A percentile compares a stretch with the other conserved stretches of the same genome.
These are phyloP conservation scores for Drosophila prostipennis DNA, from an alignment of 2,888 invertebrate genomes.

Conservation along the genomic window DNA sequence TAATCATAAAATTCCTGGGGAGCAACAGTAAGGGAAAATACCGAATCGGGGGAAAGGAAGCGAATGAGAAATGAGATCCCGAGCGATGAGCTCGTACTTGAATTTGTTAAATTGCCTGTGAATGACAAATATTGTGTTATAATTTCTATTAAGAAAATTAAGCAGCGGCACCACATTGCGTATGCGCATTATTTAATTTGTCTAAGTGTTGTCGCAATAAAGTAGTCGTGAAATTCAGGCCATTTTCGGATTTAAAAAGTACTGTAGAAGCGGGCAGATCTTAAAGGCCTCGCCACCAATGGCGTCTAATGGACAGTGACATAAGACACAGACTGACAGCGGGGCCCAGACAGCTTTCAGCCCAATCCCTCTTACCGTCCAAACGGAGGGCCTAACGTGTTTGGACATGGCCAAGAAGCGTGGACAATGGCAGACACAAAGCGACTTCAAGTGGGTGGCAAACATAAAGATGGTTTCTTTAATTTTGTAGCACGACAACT, in stretches of 20 bases:
- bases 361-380: conserved; percentile 40
- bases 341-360: conserved; percentile 38
- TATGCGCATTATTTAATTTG: conserved; percentile 75
- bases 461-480: conserved; percentile 44
- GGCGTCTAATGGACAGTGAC: conserved; percentile 72
- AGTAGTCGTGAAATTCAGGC: conserved; percentile 57
- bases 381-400: conserved; percentile 67
- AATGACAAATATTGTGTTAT: conserved; percentile 79
- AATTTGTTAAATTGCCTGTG: conserved; percentile 78
- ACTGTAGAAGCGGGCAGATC: conserved; percentile 51
- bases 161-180: conserved; percentile 61
- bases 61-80: conserved; percentile 25
- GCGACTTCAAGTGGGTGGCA: conserved; percentile 60
- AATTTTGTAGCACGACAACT: conserved; percentile 35
- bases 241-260: conserved; percentile 24
- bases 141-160: conserved; percentile 77
- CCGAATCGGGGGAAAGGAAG: not conserved
- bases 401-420: conserved; percentile 67
- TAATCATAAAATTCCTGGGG: conserved; percentile 67
- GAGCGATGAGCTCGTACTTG: conserved; percentile 21
- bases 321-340: conserved; percentile 70
- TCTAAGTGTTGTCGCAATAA: conserved; percentile 65
- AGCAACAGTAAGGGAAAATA: not conserved
- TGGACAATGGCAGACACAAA: conserved; percentile 48
- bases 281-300: conserved; percentile 49